Evolutionary conservation across 2,888 invertebrate species (phyloP).

Genomic region (Eupithecia abbreviata): DNA sequence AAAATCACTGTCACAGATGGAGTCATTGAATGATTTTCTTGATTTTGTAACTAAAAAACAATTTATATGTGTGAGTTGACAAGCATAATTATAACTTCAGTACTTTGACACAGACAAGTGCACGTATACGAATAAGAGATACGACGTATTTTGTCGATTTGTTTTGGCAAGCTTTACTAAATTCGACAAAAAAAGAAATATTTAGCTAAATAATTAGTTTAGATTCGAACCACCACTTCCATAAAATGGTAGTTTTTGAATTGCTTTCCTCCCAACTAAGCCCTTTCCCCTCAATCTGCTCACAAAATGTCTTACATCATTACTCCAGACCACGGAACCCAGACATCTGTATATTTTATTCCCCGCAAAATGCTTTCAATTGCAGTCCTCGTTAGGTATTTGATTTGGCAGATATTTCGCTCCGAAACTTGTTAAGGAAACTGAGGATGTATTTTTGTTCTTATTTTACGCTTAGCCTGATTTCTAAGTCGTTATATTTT

Average conservation of each 20-base stretch:
- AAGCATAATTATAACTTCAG: too few species aligned
- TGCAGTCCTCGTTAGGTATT: constrained; percentile 43
- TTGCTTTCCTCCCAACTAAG: not conserved
- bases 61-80: too few species aligned
- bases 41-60: too few species aligned
- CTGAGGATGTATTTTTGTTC: constrained; percentile 12
- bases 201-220: not conserved
- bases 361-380: constrained; percentile 35
- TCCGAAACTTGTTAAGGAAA: constrained; percentile 15
- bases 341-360: constrained; percentile 14
- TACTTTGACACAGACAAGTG: too few species aligned
- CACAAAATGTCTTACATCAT: not conserved
- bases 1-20: too few species aligned
- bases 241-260: not conserved
- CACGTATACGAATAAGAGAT: too few species aligned
- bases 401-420: constrained; percentile 42
- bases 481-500: not conserved
- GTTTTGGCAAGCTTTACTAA: not conserved
- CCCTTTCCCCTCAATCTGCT: not conserved
- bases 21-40: too few species aligned
- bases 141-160: too few species aligned
- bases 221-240: not conserved
- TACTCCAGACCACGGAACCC: not conserved
- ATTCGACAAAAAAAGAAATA: not conserved
- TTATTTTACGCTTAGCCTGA: not conserved